Conservation (phyloP, 1,140 invertebrate genomes). For the Ceratosolen fusciceps region DNA sequence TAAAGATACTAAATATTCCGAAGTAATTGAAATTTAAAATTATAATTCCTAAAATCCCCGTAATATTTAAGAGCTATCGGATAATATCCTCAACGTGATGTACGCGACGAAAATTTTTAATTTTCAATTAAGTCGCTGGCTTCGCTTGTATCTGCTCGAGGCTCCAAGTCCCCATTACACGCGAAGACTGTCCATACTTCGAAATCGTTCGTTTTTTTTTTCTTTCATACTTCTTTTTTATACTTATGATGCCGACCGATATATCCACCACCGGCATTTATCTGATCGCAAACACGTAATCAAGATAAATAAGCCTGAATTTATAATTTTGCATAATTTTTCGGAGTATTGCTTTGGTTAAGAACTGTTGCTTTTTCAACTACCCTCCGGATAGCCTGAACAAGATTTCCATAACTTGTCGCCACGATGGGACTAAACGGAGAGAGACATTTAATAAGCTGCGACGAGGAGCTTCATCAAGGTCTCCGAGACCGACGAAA, state of each 20-base stretch:
- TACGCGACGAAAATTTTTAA: not conserved
- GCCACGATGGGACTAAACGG: too few species aligned
- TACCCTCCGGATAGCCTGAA: too few species aligned
- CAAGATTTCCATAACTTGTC: too few species aligned
- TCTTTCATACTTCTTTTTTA: not conserved
- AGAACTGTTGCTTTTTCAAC: not conserved
- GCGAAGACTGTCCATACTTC: not conserved
- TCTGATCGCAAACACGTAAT: not conserved
- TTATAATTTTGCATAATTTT: not conserved
- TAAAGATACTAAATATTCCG: too few species aligned
- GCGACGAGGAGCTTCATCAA: too few species aligned
- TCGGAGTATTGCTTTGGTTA: not conserved
- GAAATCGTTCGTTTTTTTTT: not conserved
- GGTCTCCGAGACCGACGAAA: too few species aligned
- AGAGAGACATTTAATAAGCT: too few species aligned
- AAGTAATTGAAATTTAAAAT: not conserved
- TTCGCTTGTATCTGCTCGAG: not conserved
- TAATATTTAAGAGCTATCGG: not conserved
- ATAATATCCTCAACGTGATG: not conserved
- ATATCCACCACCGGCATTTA: not conserved
- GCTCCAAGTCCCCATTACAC: not conserved
- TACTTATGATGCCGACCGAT: not conserved
- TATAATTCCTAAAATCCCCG: not conserved
- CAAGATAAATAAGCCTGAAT: not conserved
- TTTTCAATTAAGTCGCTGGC: slow-evolving; percentile 22